These are phyloP conservation scores for Prietella phreatophila DNA, from an alignment of 2,113 vertebrate species.

Conservation along the genomic window DNA sequence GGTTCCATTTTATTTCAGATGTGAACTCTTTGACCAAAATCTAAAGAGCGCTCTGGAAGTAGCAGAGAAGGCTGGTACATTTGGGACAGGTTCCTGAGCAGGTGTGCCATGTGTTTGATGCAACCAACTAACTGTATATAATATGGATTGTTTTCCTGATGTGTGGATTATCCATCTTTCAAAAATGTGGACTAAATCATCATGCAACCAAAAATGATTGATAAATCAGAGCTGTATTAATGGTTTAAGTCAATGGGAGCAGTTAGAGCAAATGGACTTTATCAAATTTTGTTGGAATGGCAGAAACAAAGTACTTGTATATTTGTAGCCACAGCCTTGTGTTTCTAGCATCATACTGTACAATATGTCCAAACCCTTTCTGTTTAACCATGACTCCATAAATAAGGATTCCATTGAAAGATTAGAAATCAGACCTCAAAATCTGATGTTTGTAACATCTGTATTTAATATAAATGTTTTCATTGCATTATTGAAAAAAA, in stretches of 20 bases:
- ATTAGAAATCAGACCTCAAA: neutral
- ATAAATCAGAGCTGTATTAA: neutral
- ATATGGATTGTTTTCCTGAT: constrained; percentile 11
- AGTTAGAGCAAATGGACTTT: neutral
- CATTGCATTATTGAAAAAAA: neutral
- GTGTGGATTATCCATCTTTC: neutral
- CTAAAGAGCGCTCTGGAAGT: constrained; percentile 89
- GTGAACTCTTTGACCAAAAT: constrained; percentile 97
- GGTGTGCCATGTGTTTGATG: neutral
- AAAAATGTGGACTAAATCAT: neutral
- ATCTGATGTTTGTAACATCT: constrained; percentile 9
- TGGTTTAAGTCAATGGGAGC: neutral
- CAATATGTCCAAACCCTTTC: neutral
- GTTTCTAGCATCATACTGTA: neutral
- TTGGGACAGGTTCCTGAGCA: constrained; percentile 85
- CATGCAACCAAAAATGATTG: neutral
- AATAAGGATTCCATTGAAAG: neutral
- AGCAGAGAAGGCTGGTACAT: constrained; percentile 92
- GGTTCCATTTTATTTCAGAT: constrained; percentile 73
- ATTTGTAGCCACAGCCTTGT: neutral
- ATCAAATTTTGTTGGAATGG: neutral
- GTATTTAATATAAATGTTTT: constrained; percentile 35
- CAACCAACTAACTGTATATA: constrained; percentile 12
- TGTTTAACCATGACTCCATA: neutral
- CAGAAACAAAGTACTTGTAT: constrained; percentile 6